Evolutionary conservation across 2,113 vertebrate species (phyloP).

Genomic region (Leptocoma aspasia): DNA sequence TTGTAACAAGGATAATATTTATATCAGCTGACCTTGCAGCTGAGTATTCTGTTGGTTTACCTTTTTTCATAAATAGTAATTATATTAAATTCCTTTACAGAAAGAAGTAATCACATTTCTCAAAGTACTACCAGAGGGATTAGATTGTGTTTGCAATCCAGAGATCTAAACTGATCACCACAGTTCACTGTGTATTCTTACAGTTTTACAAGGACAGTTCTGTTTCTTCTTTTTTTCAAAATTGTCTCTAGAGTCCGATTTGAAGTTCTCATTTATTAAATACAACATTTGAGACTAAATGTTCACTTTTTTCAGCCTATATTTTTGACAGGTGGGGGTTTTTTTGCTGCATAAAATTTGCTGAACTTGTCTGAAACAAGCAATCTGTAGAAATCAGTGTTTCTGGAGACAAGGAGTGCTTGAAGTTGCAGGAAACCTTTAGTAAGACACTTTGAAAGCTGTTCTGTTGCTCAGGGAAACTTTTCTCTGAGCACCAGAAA

Average conservation of each 20-base stretch:
- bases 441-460: background rate
- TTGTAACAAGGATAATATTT: background rate
- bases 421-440: background rate
- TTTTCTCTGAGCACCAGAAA: background rate
- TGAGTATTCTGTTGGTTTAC: background rate
- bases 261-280: background rate
- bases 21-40: background rate
- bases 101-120: background rate
- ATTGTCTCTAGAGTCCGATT: background rate
- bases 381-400: background rate
- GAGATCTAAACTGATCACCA: background rate
- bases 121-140: background rate
- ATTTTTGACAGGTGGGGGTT: background rate
- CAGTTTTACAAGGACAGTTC: background rate
- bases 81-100: background rate
- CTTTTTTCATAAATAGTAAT: background rate
- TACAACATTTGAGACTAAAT: background rate
- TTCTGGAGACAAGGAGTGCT: background rate
- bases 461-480: background rate
- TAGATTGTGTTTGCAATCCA: background rate
- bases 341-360: background rate
- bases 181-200: background rate
- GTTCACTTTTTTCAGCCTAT: background rate
- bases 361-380: background rate
- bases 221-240: background rate